Base-by-base conservation (phyloP, 2,888 invertebrate genomes). In the Dynastes maya region DNA sequence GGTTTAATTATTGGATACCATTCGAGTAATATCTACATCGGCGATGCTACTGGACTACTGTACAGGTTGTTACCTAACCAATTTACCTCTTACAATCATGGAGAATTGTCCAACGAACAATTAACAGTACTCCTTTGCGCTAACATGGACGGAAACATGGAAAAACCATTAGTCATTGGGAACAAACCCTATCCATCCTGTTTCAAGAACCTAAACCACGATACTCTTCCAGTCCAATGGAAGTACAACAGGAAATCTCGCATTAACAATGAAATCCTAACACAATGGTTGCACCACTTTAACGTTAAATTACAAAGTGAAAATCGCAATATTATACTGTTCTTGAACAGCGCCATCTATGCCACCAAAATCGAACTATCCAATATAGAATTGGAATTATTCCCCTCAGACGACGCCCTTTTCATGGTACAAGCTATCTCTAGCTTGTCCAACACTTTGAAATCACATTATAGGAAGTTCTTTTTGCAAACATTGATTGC, bases 121-220 rank as follows among this genome's bases (percentile, higher is more conserved):
- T n/a, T 63, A 11, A 29, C 29, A 9, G 27, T 29, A 11, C 22
- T 40, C 22, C 40, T 67, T 22, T 40, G 22, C 65, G 16, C 11
- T 45, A 40, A 22, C 45, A 40, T 37, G 40, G 45, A 40, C 40
- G 65, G 65, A 22, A 9, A 16, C 6, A 22, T 67, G 9, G 65
- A 67, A 2, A 67, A 67, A 40, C 49, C 40, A 11, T 27, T 67
- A 67, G 65, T 67, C 22, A 67, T 67, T 16, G 40, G 65, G 9
- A 67, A 67, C n/a, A 40, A 37, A 22, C 22, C 40, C 5, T 37
- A 67, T 6, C 65, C 40, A 22, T 22, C 40, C 40, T 49, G 40
- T 1, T 67, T 40, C 45, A 45, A 22, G 40, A 67, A 67, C 22
- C 40, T 40, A 45, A 9, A 49, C n/a, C 16, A 8, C 8, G 8